A percentile compares a stretch with the other conserved stretches of the same genome.
Evolutionary conservation across 2,113 vertebrate genomes (phyloP).

Genomic region (Xiphias gladius): DNA sequence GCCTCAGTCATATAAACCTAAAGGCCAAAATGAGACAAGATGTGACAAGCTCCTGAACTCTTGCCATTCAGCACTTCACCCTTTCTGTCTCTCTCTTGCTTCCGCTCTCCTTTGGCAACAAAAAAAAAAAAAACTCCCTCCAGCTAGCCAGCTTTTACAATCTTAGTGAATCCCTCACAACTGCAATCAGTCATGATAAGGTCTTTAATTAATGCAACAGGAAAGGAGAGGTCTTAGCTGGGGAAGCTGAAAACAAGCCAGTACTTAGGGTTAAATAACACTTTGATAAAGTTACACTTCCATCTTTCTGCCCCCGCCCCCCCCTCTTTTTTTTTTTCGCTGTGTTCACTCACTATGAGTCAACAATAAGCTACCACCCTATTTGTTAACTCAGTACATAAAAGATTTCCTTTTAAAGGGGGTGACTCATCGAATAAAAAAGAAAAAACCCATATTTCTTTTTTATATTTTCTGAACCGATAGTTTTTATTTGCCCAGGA

Average conservation of each 20-base stretch:
- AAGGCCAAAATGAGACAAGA: slow-evolving; percentile 84
- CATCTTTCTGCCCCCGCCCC: slow-evolving; percentile 24
- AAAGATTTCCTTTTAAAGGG: background rate
- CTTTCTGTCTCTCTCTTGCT: slow-evolving; percentile 56
- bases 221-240: slow-evolving; percentile 79
- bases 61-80: slow-evolving; percentile 75
- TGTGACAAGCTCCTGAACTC: slow-evolving; percentile 82
- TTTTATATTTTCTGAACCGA: background rate
- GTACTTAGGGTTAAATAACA: slow-evolving; percentile 74
- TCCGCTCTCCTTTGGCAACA: slow-evolving; percentile 60
- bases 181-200: slow-evolving; percentile 82
- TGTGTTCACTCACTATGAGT: slow-evolving; percentile 28
- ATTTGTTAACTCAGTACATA: slow-evolving; percentile 12
- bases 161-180: slow-evolving; percentile 82
- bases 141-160: slow-evolving; percentile 76
- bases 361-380: slow-evolving; percentile 22
- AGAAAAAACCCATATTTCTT: too few species aligned
- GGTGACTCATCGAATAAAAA: background rate
- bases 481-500: background rate
- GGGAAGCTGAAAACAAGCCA: slow-evolving; percentile 75
- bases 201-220: slow-evolving; percentile 83
- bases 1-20: slow-evolving; percentile 78
- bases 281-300: slow-evolving; percentile 73
- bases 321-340: slow-evolving; percentile 4
- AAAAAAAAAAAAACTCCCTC: slow-evolving; percentile 59